A percentile compares a stretch with the other conserved stretches of the same genome.
Conservation (phyloP, 2,797 vertebrate genomes). For the Miichthys miiuy region DNA sequence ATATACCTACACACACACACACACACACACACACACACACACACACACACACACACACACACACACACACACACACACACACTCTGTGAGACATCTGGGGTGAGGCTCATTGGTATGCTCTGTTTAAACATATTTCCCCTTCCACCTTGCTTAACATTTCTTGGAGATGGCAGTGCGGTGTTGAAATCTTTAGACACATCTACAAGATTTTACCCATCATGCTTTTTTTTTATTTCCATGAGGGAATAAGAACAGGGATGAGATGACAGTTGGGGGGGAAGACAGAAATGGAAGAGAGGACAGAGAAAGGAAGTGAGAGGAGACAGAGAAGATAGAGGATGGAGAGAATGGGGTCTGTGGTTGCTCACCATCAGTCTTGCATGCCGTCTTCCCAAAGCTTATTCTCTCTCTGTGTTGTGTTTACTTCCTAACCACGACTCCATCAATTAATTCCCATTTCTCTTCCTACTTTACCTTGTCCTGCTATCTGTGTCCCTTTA, state of each 20-base stretch:
- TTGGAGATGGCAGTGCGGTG: not conserved
- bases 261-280: slow-evolving; percentile 1
- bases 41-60: not conserved
- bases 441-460: slow-evolving; percentile 24
- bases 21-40: slow-evolving; percentile 1
- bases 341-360: not conserved
- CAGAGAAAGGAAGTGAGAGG: not conserved
- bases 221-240: not conserved
- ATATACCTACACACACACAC: not conserved
- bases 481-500: slow-evolving; percentile 15
- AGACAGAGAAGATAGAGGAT: not conserved
- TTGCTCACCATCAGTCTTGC: slow-evolving; percentile 15
- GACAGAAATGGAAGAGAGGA: not conserved
- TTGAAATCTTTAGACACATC: not conserved
- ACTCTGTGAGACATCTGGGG: slow-evolving; percentile 4
- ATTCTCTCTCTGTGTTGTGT: slow-evolving; percentile 20
- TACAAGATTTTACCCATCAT: not conserved
- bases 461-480: slow-evolving; percentile 18
- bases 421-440: slow-evolving; percentile 26
- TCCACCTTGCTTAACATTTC: slow-evolving; percentile 9
- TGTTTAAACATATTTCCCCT: slow-evolving; percentile 23
- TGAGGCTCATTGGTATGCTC: slow-evolving; percentile 23
- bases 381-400: slow-evolving; percentile 2
- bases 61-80: not conserved
- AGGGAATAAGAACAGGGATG: not conserved